Evolutionary conservation across 1,140 invertebrate genomes (phyloP).

Genomic region (Microplitis demolitor): DNA sequence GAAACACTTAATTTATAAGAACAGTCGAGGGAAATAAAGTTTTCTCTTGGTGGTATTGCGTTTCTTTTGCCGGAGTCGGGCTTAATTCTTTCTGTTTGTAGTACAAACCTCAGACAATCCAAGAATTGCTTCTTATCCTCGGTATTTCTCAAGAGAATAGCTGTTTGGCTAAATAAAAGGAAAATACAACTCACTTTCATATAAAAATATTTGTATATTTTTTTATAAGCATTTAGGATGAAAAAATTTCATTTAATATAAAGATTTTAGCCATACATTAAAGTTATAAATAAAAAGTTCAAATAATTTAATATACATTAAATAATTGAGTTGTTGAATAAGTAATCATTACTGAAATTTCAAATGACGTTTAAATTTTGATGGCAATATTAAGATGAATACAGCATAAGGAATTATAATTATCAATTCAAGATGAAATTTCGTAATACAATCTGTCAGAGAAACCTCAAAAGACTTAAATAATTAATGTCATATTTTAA

Average conservation of each 20-base stretch:
- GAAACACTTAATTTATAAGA: not conserved
- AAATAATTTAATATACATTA: no score
- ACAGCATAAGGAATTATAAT: no score
- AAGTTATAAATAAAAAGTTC: no score
- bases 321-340: no score
- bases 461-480: no score
- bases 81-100: slow-evolving; percentile 31
- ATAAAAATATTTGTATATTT: not conserved
- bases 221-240: not conserved
- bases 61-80: not conserved
- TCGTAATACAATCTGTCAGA: no score
- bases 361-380: no score
- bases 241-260: not conserved
- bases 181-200: slow-evolving; percentile 1
- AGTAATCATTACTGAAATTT: no score
- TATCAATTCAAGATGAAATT: no score
- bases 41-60: not conserved
- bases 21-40: slow-evolving; percentile 3
- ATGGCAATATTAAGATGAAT: no score
- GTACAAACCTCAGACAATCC: slow-evolving; percentile 34
- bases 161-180: not conserved
- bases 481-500: no score
- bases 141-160: slow-evolving; percentile 41
- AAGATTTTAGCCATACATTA: no score
- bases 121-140: slow-evolving; percentile 36